Conservation (phyloP, 2,113 vertebrate species). For the Cygnus atratus region DNA sequence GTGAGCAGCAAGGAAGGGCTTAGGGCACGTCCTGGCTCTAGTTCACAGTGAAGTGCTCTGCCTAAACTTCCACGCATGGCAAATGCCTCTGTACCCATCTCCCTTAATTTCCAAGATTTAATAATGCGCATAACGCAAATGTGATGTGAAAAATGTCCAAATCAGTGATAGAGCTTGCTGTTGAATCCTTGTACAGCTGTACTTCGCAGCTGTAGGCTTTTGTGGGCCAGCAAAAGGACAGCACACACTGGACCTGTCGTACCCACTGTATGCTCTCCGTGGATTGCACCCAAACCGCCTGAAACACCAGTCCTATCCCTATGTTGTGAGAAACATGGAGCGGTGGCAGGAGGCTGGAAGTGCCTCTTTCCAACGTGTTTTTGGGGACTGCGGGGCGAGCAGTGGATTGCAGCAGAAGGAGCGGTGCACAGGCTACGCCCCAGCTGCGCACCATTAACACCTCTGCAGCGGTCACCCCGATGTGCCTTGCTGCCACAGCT, state of each 20-base stretch:
- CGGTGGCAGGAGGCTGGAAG: not conserved
- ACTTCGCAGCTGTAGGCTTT: not conserved
- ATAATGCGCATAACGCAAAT: not conserved
- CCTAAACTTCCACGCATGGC: not conserved
- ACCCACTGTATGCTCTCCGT: too few relatives aligned
- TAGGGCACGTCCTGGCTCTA: not conserved
- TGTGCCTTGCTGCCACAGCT: not conserved
- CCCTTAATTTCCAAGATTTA: not conserved
- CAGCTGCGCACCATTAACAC: not conserved
- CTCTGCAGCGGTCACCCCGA: not conserved
- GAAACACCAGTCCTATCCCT: not conserved
- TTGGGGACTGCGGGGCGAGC: too few relatives aligned
- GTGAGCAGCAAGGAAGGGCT: not conserved
- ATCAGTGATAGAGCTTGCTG: not conserved
- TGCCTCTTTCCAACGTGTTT: not conserved
- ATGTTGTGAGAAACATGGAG: not conserved
- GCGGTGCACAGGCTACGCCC: rapidly evolving
- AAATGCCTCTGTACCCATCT: not conserved
- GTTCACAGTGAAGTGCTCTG: not conserved
- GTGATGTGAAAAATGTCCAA: not conserved
- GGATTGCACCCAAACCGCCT: not conserved
- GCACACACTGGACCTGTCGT: rapidly evolving
- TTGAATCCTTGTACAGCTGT: not conserved
- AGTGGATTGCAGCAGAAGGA: not conserved
- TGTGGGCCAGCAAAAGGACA: not conserved